Evolutionary conservation across 2,888 invertebrate genomes (phyloP).

Genomic region (Zeuzera pyrina): DNA sequence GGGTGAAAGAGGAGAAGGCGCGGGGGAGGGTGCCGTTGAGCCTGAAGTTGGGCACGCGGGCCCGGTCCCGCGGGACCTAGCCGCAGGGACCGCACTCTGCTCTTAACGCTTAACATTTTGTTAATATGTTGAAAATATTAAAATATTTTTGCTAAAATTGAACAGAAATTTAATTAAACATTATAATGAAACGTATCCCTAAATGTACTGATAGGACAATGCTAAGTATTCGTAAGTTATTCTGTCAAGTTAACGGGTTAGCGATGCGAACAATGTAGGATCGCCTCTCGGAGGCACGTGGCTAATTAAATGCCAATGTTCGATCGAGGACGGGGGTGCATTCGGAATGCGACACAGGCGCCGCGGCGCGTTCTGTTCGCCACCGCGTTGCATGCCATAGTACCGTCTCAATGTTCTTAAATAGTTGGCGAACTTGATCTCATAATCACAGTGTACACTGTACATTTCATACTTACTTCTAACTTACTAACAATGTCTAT

Average conservation of each 20-base stretch:
- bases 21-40: slow-evolving; percentile 40
- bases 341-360: slow-evolving; percentile 36
- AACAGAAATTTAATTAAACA: too few species aligned
- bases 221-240: slow-evolving; percentile 44
- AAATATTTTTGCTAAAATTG: too few species aligned
- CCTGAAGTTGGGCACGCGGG: slow-evolving; percentile 72
- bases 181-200: too few species aligned
- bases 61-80: slow-evolving; percentile 54
- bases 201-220: slow-evolving; percentile 27
- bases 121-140: too few species aligned
- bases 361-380: slow-evolving; percentile 30
- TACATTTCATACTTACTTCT: too few species aligned
- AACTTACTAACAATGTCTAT: too few species aligned
- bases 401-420: slow-evolving; percentile 35
- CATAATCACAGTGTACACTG: too few species aligned
- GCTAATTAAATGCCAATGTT: slow-evolving; percentile 69
- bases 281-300: slow-evolving; percentile 52
- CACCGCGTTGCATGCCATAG: slow-evolving; percentile 42
- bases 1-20: slow-evolving; percentile 30
- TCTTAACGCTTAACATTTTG: slow-evolving; percentile 2
- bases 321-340: slow-evolving; percentile 40
- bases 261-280: slow-evolving; percentile 53
- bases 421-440: slow-evolving; percentile 46
- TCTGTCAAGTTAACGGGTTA: slow-evolving; percentile 43
- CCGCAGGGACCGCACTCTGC: slow-evolving; percentile 53